A percentile compares a stretch with the other conserved stretches of the same genome.
These are phyloP conservation scores for Eulemur rubriventer DNA, from an alignment of 2,797 vertebrate species.

Conservation along the genomic window DNA sequence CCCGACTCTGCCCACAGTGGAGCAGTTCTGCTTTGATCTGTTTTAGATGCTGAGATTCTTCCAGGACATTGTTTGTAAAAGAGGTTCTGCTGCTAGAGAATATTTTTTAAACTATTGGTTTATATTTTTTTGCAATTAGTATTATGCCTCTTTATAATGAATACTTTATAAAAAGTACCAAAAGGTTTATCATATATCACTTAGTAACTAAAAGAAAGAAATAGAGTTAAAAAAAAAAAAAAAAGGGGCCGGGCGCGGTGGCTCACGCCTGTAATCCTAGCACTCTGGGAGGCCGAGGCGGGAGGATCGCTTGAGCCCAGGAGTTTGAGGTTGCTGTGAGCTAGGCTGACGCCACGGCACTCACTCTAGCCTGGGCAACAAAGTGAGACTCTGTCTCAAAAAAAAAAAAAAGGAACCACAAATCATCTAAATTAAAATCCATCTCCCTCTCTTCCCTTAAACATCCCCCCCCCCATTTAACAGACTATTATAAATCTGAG, in stretches of 20 bases:
- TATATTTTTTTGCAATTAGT: slow-evolving; percentile 9
- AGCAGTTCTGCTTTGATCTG: not conserved
- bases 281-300: no score
- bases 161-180: slow-evolving; percentile 15
- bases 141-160: not conserved
- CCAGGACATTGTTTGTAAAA: not conserved
- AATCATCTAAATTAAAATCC: slow-evolving; percentile 1
- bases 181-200: not conserved
- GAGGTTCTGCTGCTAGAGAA: not conserved
- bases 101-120: not conserved
- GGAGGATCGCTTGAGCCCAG: no score
- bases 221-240: not conserved
- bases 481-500: not conserved
- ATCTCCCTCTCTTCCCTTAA: not conserved
- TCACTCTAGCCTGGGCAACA: no score
- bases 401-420: not conserved
- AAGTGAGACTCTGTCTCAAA: no score
- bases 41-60: not conserved
- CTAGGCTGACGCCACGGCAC: no score
- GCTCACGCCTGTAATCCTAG: no score
- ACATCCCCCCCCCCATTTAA: not conserved
- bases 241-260: no score
- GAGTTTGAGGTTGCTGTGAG: no score
- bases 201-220: slow-evolving; percentile 26
- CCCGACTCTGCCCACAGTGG: not conserved